A percentile compares a stretch with the other conserved stretches of the same genome.
Conservation (phyloP, 2,113 vertebrate species). For the Cygnus atratus region DNA sequence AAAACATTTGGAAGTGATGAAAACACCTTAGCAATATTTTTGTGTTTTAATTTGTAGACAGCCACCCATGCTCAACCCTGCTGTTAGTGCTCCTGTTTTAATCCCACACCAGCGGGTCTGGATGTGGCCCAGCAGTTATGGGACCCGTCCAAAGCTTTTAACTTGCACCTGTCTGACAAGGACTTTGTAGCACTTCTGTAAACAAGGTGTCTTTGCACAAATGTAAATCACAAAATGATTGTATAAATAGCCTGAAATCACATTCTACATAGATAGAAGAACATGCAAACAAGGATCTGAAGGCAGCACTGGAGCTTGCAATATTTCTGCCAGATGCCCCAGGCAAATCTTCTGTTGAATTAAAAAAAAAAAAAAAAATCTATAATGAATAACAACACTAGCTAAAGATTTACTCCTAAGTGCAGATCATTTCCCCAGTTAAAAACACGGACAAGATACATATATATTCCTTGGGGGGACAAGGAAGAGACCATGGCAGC, state of each 20-base stretch:
- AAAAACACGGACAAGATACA: not conserved
- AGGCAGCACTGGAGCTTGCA: not conserved
- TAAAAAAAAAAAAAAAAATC: not conserved
- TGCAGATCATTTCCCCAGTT: not conserved
- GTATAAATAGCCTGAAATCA: not conserved
- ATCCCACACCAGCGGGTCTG: not conserved
- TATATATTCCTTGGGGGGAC: not conserved
- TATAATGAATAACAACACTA: not conserved
- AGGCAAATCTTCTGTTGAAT: slow-evolving; percentile 8
- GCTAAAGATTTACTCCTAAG: not conserved
- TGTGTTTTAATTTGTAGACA: not conserved
- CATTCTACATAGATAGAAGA: not conserved
- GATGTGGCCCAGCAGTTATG: not conserved
- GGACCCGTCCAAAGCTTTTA: not conserved
- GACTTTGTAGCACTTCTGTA: not conserved
- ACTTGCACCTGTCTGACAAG: not conserved
- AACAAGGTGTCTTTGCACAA: not conserved
- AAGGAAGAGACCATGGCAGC: not conserved
- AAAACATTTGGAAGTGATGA: fast-evolving
- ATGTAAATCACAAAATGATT: not conserved
- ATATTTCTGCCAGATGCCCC: not conserved
- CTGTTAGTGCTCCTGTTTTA: not conserved
- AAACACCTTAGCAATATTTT: not conserved
- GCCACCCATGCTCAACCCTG: not conserved
- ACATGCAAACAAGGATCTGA: not conserved